Evolutionary conservation across 2,888 invertebrate genomes (phyloP), one percentile per base, ranked within the genome.

Genomic region (Lasioglossum marginatum): DNA sequence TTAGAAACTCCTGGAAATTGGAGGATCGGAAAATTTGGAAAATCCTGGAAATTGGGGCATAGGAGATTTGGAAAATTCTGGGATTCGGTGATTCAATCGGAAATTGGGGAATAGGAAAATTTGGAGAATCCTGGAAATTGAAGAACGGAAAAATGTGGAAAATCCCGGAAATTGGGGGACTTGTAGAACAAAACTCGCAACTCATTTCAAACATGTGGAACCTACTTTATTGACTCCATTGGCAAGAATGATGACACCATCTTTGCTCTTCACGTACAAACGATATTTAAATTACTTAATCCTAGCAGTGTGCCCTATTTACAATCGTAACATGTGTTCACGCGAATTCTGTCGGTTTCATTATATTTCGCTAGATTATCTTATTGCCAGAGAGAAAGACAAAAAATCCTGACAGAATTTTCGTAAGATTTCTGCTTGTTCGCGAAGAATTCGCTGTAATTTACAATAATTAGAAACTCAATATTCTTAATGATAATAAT

Each of bases 211-310:
- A 72, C 37, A 82, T 79, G 82, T 57, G 81, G 81, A 83, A 74
- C 77, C 84, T 88, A 89, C 81, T 90, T 90, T 90, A 90, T 90
- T 90, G 87, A 88, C 87, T 85, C 82, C 57, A 76, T 66, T 79
- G 72, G 70, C 66, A 83, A 77, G 68, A 70, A 66, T 40, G 52
- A 81, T 78, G 81, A 80, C 74, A 79, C n/a, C 76, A 60, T 68
- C 34, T 77, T 77, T 66, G 73, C 71, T 52, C 31, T 75, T 85
- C 45, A 75, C 57, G 79, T 83, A 85, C 79, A 89, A 88, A 87
- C 63, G 74, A 73, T 85, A 78, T 82, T 83, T 86, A 87, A 37
- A 79, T 78, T 79, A 86, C 60, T 82, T 82, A 73, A 48, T 57
- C n/a, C 27, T 72, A 60, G 27, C 83, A 60, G 27, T 75, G 31